Evolutionary conservation across 2,888 invertebrate species (phyloP).

Genomic region (Stenotaenia linearis): DNA sequence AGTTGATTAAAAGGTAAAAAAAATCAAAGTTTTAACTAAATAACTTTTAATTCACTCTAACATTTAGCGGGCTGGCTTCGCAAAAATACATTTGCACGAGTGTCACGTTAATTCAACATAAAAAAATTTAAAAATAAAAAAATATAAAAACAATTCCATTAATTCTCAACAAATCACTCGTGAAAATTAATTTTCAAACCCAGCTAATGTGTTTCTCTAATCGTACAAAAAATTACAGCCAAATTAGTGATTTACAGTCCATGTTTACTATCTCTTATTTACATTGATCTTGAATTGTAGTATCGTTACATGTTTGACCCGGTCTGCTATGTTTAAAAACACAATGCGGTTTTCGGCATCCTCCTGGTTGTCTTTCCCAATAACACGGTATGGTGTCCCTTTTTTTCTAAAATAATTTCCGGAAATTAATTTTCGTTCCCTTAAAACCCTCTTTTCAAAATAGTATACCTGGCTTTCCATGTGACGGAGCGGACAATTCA

Average conservation of each 20-base stretch:
- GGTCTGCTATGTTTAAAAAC: conserved; percentile 66
- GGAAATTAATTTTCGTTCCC: too few species aligned
- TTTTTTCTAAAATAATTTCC: conserved; percentile 65
- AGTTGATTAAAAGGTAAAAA: background rate
- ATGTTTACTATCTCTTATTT: background rate
- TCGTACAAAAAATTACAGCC: background rate
- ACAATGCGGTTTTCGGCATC: conserved; percentile 79
- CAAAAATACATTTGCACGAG: background rate
- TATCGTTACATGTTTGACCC: conserved; percentile 40
- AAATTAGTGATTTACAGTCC: background rate
- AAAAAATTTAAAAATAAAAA: background rate
- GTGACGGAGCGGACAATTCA: conserved; percentile 73
- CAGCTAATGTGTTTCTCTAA: background rate
- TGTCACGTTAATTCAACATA: background rate
- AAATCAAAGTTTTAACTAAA: background rate
- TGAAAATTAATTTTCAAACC: background rate
- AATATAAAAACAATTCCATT: background rate
- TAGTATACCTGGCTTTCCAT: conserved; percentile 69
- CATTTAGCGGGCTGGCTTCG: background rate
- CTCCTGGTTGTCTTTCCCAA: conserved; percentile 78
- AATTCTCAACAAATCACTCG: background rate
- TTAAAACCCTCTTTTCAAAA: background rate
- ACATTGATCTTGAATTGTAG: conserved; percentile 15
- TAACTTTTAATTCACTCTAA: background rate
- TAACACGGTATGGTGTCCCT: conserved; percentile 76